Evolutionary conservation across 2,888 invertebrate genomes (phyloP).

Genomic region (Spicauda simplicius): DNA sequence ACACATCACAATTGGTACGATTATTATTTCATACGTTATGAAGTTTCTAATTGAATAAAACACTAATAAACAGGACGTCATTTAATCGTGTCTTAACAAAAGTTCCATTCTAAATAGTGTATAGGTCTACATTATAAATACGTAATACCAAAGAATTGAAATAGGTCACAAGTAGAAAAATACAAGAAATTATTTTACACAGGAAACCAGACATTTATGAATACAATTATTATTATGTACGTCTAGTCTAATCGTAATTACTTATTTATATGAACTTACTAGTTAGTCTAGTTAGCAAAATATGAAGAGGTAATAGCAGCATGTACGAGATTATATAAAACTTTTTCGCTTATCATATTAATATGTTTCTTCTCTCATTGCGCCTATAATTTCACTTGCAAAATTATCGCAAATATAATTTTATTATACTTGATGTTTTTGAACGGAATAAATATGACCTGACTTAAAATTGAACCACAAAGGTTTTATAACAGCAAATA

Average conservation of each 20-base stretch:
- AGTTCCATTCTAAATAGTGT: conserved; percentile 23
- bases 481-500: no score
- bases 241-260: background rate
- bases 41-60: conserved; percentile 3
- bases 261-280: background rate
- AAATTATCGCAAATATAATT: no score
- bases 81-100: conserved; percentile 23
- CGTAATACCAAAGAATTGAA: conserved; percentile 39
- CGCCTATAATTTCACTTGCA: no score
- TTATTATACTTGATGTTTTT: no score
- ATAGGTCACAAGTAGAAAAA: conserved; percentile 22
- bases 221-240: background rate
- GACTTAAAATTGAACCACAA: no score
- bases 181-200: conserved; percentile 17
- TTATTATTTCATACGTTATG: no score
- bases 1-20: no score
- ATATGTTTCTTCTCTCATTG: no score
- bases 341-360: no score
- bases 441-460: no score
- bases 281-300: background rate
- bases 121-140: conserved; percentile 39
- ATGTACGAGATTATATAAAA: background rate
- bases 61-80: conserved; percentile 20
- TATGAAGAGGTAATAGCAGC: background rate
- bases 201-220: conserved; percentile 2